phyloP scores from a whole-genome alignment of 1,140 invertebrate species.

The Brachionus sp. region DNA sequence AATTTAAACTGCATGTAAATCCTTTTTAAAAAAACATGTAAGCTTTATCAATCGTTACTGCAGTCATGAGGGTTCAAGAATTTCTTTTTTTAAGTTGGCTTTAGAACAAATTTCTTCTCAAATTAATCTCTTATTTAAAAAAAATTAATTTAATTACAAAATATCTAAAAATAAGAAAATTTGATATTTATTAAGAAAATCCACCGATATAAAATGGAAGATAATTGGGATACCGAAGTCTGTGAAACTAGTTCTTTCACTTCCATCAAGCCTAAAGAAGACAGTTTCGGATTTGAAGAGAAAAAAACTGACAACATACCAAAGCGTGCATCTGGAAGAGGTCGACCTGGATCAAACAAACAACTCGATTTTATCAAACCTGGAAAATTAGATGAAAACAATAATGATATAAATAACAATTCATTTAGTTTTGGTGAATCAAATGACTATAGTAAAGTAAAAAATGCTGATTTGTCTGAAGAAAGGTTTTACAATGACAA shows the following conservation, averaged over 20 bases:
- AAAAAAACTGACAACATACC: neutral
- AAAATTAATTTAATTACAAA: no score
- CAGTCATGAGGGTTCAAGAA: neutral
- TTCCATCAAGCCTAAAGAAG: neutral
- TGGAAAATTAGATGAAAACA: neutral
- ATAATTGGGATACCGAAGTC: slow-evolving; percentile 6
- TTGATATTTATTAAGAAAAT: neutral
- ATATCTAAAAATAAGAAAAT: neutral
- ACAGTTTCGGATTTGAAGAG: neutral
- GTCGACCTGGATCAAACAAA: neutral
- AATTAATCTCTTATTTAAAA: neutral
- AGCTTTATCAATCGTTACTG: neutral
- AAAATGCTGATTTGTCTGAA: neutral
- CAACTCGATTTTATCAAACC: neutral
- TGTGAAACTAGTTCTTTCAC: neutral
- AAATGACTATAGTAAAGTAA: neutral
- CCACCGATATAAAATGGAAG: slow-evolving; percentile 17
- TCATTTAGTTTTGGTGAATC: neutral
- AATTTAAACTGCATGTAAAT: neutral
- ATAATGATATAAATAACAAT: neutral
- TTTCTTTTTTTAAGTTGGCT: neutral
- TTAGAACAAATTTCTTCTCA: neutral
- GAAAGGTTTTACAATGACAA: neutral
- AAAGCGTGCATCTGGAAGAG: neutral
- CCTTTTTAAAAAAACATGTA: neutral